Base-by-base conservation (phyloP, 2,888 invertebrate species). In the Tipula vernalis region DNA sequence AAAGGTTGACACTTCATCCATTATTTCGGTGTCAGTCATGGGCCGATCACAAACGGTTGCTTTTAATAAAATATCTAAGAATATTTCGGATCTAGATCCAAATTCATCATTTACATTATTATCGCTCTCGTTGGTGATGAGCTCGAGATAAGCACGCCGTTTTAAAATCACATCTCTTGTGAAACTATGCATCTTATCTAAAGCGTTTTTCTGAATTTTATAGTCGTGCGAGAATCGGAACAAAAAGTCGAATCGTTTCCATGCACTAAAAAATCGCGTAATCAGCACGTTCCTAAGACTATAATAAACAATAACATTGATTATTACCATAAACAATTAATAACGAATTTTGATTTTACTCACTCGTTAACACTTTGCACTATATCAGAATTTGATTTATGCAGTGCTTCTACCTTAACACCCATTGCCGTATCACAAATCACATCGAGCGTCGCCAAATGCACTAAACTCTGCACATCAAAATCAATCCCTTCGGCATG, bases 391-490 rank as follows among this genome's bases (percentile, higher is more conserved):
- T 85, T 42, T 2, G 18, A 18, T 10, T 44, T 41, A 42, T 42
- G 18, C 18, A 85, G 3, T 44, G 85, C 41, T 8, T 85, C 13
- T 1, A 85, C 42, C 13, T 85, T 42, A 85, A 85, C 85, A 4
- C 85, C 85, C 85, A 85, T 85, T 12, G 85, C 85, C 5, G 85
- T 85, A 28, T 85, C 93, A 87, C 92, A 92, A 86, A 93, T 92
- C 5, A 93, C 90, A 88, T 93, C 93, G 87, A 93, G 88, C 0
- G 93, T 92, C 4, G 92, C 91, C 87, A 93, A 92, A 87, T 91
- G 91, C n/a, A 92, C 89, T 87, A 92, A 90, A 0, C 91, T 90
- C 88, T 93, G 94, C 83, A 94, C 91, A 88, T 94, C 92, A 6
- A 93, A 89, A n/a, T 90, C 89, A 2, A 85, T 88, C 44, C 90